Percentiles rank a stretch among this genome's conserved stretches.
Conservation (phyloP, 2,113 vertebrate species). For the Sturnira hondurensis region DNA sequence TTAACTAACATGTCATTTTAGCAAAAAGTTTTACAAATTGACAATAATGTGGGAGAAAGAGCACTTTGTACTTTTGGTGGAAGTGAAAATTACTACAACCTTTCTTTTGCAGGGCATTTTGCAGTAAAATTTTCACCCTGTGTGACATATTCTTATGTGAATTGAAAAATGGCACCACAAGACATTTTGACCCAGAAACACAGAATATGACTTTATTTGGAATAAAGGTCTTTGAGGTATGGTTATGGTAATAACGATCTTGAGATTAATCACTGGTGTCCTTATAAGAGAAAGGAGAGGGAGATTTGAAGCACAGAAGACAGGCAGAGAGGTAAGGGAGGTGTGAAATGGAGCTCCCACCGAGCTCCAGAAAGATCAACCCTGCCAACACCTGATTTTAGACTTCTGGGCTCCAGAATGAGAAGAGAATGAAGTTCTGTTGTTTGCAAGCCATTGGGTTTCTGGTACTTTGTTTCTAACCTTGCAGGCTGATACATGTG, state of each 20-base stretch:
- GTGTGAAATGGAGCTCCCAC: rapidly evolving
- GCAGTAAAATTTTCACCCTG: not conserved
- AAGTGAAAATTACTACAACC: not conserved
- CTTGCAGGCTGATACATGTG: not conserved
- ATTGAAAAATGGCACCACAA: not conserved
- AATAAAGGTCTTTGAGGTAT: not conserved
- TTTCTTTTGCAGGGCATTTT: not conserved
- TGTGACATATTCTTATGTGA: not conserved
- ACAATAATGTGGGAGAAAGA: not conserved
- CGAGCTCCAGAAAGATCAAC: not conserved
- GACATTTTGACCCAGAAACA: not conserved
- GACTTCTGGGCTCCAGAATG: not conserved
- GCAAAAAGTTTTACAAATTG: not conserved
- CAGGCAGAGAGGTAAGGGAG: not conserved
- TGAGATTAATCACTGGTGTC: not conserved
- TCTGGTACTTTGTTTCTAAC: not conserved
- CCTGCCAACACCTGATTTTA: not conserved
- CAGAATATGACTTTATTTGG: not conserved
- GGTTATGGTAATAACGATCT: not conserved
- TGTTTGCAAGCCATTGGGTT: not conserved
- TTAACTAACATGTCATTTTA: not conserved
- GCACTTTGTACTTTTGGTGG: not conserved
- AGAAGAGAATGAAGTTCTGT: not conserved
- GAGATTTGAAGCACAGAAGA: not conserved
- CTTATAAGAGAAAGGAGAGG: not conserved